Evolutionary conservation across 2,888 invertebrate species (phyloP).

Genomic region (Ypsolopha scabrella): DNA sequence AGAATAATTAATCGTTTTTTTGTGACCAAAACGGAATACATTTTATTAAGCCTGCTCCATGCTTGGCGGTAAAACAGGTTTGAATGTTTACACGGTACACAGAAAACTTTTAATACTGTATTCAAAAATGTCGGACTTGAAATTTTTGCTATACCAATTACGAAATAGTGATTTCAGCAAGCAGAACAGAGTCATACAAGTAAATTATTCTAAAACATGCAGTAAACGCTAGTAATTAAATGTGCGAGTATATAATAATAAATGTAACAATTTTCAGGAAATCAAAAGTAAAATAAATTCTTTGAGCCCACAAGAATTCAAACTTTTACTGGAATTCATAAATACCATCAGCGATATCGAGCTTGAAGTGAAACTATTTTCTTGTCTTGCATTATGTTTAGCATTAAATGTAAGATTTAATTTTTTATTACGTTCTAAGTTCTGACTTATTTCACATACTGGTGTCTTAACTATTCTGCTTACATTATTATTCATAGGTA

Average conservation of each 20-base stretch:
- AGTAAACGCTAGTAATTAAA: no score
- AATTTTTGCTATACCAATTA: background rate
- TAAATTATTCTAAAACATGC: background rate
- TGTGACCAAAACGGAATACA: no score
- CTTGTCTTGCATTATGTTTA: slow-evolving; percentile 30
- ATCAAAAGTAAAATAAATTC: slow-evolving; percentile 13
- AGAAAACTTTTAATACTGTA: no score
- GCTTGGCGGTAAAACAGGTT: slow-evolving; percentile 1
- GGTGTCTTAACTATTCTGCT: no score
- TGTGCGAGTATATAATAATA: no score
- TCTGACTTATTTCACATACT: background rate
- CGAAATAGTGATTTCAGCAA: background rate
- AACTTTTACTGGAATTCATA: slow-evolving; percentile 28
- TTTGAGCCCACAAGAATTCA: slow-evolving; percentile 20
- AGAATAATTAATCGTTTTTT: no score
- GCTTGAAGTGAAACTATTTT: slow-evolving; percentile 33
- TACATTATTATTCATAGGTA: background rate
- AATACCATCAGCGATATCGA: slow-evolving; percentile 25
- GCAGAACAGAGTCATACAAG: background rate
- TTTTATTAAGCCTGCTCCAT: no score
- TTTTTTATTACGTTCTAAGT: background rate
- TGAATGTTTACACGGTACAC: no score
- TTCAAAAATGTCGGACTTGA: no score
- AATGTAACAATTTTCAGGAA: slow-evolving; percentile 16
- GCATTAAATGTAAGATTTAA: slow-evolving; percentile 31